Evolutionary conservation across 2,888 invertebrate species (phyloP).

Genomic region (Omphaloscelis lunosa): DNA sequence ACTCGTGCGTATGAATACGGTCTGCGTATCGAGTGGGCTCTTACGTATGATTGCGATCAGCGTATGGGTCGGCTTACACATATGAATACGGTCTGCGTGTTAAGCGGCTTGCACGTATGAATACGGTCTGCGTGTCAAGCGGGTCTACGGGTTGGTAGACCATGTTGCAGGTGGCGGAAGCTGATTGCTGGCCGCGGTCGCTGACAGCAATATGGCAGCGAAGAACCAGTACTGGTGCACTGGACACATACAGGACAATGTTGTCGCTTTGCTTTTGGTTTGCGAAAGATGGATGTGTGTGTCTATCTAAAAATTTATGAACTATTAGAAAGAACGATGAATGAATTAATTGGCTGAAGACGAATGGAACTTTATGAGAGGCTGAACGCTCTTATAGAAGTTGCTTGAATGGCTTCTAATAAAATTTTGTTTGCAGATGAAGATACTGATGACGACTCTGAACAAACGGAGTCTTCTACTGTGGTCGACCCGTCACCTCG

Average conservation of each 20-base stretch:
- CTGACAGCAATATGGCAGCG: no score
- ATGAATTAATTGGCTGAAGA: constrained; percentile 4
- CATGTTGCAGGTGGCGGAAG: constrained; percentile 6
- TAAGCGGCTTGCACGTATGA: no score
- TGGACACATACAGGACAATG: background rate
- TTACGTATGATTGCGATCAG: no score
- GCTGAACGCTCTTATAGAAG: background rate
- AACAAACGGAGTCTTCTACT: constrained; percentile 2
- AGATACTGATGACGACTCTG: constrained; percentile 6
- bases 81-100: no score
- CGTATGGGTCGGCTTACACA: no score
- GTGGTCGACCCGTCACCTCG: background rate
- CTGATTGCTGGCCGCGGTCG: background rate
- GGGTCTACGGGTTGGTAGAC: background rate
- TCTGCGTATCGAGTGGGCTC: no score
- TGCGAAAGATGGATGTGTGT: constrained; percentile 11
- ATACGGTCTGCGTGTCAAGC: background rate
- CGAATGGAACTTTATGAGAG: background rate
- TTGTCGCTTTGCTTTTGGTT: background rate
- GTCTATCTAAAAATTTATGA: constrained; percentile 3
- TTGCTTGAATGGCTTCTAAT: background rate
- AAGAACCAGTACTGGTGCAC: no score
- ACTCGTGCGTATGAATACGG: no score
- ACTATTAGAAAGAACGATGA: constrained; percentile 7
- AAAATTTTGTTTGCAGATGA: constrained; percentile 5